Base-by-base conservation (phyloP, 2,797 vertebrate species). In the Loris lydekkerianus region DNA sequence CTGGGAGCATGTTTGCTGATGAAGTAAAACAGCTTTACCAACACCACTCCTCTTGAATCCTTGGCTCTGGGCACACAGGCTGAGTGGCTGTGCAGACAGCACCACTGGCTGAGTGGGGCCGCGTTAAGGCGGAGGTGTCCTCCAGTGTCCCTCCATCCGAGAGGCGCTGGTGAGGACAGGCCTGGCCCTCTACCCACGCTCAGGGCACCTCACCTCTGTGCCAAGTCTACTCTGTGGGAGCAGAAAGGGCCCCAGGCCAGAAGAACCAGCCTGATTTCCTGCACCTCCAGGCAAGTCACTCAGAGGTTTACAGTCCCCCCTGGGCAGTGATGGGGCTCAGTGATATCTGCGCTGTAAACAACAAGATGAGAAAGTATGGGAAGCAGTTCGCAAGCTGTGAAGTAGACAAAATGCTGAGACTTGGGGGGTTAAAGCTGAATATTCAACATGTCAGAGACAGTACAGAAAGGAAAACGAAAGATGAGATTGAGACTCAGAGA, bases 81-180 rank as follows among this genome's bases (percentile, higher is more conserved):
- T 63, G 5, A 61, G 27, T 7, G 43, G n/a, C 58, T 6, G 5
- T 4, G 14, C 63, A 23, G 69, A 34, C n/a, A 0, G 58, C 15
- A 25, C 1, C 0, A 0, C 2, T 0, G 61, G 7, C 8, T 0
- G 75, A 10, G 18, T 37, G 5, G 58, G n/a, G 67, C 88, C 60
- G 81, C 40, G 10, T 58, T 49, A n/a, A 11, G 9, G 13, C 31
- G 0, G 37, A 25, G 0, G 20, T 0, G 0, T 27, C 73, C 27
- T 75, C 25, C 6, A 0, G 70, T 37, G 21, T 43, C 1, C 0
- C 21, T 34, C 46, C 7, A 17, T n/a, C 31, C 9, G 5, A 0
- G 65, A n/a, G 6, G 3, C 31, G 7, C 31, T 18, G 63, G 65
- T n/a, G 65, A 67, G 76, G n/a, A 78, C 21, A 17, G 7, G 61